These are phyloP conservation scores for Sebastes iracundus DNA, from an alignment of 2,797 vertebrate species.

Conservation along the genomic window DNA sequence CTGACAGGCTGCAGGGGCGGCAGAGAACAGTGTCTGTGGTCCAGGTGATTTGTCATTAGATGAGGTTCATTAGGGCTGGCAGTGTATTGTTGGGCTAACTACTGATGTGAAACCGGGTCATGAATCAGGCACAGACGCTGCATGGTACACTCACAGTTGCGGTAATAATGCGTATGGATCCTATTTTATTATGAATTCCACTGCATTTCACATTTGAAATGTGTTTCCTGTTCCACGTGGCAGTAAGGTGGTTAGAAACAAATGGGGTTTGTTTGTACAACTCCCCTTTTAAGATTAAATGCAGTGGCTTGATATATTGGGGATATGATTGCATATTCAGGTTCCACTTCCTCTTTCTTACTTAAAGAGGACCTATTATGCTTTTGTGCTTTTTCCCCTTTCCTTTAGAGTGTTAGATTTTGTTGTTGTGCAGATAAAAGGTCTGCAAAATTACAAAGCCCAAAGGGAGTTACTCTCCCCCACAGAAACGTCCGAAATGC, in stretches of 20 bases:
- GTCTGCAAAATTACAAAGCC: too few relatives aligned
- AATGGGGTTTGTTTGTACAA: not conserved
- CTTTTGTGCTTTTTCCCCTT: too few relatives aligned
- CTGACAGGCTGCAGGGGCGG: constrained; percentile 54
- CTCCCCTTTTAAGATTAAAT: not conserved
- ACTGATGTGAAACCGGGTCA: constrained; percentile 66
- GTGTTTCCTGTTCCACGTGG: constrained; percentile 1
- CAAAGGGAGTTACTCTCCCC: too few relatives aligned
- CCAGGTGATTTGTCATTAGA: constrained; percentile 77
- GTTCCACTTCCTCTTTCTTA: not conserved
- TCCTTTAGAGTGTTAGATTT: too few relatives aligned
- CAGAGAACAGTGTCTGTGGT: constrained; percentile 55
- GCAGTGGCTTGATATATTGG: not conserved
- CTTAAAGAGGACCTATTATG: too few relatives aligned
- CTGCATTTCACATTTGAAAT: constrained; percentile 19
- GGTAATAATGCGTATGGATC: constrained; percentile 47
- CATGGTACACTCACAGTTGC: constrained; percentile 12
- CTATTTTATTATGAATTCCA: constrained; percentile 29
- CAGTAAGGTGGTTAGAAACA: not conserved
- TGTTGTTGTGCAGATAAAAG: too few relatives aligned
- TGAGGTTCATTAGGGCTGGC: constrained; percentile 67
- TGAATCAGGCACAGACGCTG: constrained; percentile 57
- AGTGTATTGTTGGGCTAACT: constrained; percentile 60
- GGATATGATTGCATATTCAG: not conserved
- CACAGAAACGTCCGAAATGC: too few relatives aligned